phyloP scores from a whole-genome alignment of 1,140 invertebrate species.

The Notospermus geniculatus region DNA sequence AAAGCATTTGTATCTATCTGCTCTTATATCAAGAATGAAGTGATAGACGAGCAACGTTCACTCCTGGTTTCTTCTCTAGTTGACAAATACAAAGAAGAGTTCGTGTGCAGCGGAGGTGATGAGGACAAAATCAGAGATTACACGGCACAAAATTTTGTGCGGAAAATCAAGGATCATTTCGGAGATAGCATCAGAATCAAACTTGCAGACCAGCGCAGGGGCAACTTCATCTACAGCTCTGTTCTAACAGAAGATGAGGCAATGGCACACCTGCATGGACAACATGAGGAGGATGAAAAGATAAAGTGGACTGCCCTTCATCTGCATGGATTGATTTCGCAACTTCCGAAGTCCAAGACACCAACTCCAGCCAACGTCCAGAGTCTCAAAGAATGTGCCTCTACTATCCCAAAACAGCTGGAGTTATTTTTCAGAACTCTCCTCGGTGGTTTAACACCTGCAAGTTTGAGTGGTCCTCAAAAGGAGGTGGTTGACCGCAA shows the following conservation, averaged over 20 bases:
- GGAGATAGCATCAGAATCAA: constrained; percentile 8
- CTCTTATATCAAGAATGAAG: constrained; percentile 2
- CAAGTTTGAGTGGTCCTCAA: constrained; percentile 6
- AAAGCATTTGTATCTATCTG: background rate
- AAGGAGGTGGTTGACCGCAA: constrained; percentile 13
- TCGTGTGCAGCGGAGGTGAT: constrained; percentile 4
- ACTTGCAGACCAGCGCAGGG: constrained; percentile 2
- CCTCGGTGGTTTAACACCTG: constrained; percentile 9
- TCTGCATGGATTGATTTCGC: background rate
- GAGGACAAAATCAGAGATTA: constrained; percentile 10
- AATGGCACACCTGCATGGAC: constrained; percentile 2
- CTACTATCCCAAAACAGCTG: constrained; percentile 10
- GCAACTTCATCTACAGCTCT: constrained; percentile 13
- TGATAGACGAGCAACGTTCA: constrained; percentile 1
- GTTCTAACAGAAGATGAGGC: constrained; percentile 12
- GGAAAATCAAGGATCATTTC: constrained; percentile 16
- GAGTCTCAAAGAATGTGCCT: constrained; percentile 11
- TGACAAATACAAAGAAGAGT: constrained; percentile 8
- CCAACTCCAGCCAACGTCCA: constrained; percentile 11
- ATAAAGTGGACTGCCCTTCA: constrained; percentile 13
- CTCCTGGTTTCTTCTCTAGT: constrained; percentile 7
- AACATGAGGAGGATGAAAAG: background rate
- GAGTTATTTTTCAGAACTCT: constrained; percentile 14
- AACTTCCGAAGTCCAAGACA: constrained; percentile 11
- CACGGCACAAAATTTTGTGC: constrained; percentile 4